phyloP scores from a whole-genome alignment of 2,888 invertebrate genomes.

The Tiliacea aurago region DNA sequence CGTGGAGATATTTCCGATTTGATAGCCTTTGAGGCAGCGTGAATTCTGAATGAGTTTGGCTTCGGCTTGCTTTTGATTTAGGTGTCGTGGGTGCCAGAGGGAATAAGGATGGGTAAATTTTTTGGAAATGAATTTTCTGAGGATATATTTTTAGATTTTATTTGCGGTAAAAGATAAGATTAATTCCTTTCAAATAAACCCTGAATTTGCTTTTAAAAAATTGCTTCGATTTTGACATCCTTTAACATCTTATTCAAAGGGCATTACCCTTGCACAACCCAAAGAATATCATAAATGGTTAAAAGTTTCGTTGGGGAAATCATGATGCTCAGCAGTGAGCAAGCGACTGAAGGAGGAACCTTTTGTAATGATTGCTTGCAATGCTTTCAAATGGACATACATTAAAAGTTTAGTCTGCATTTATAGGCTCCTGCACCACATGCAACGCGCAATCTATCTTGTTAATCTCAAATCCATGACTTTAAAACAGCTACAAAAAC shows the following conservation, averaged over 20 bases:
- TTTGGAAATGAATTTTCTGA: slow-evolving; percentile 38
- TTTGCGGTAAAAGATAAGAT: not conserved
- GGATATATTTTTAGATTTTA: slow-evolving; percentile 6
- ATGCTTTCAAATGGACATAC: not conserved
- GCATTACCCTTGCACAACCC: not conserved
- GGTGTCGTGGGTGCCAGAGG: slow-evolving; percentile 55
- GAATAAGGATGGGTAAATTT: slow-evolving; percentile 49
- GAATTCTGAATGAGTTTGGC: slow-evolving; percentile 67
- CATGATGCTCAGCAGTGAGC: too few relatives aligned
- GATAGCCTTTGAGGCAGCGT: slow-evolving; percentile 84
- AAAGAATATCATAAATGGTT: not conserved
- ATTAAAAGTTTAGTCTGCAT: not conserved
- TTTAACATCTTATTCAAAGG: not conserved
- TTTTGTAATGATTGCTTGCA: not conserved
- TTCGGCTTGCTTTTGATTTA: slow-evolving; percentile 63
- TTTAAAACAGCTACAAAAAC: not conserved
- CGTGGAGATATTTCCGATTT: slow-evolving; percentile 84
- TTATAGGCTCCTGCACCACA: not conserved
- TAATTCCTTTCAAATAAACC: not conserved
- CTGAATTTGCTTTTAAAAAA: not conserved
- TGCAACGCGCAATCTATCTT: too few relatives aligned
- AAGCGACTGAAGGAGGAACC: not conserved
- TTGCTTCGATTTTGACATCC: too few relatives aligned
- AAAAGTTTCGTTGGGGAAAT: not conserved
- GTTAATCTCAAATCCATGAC: too few relatives aligned